Conservation (phyloP, 2,888 invertebrate genomes). For the Netelia virgata region DNA sequence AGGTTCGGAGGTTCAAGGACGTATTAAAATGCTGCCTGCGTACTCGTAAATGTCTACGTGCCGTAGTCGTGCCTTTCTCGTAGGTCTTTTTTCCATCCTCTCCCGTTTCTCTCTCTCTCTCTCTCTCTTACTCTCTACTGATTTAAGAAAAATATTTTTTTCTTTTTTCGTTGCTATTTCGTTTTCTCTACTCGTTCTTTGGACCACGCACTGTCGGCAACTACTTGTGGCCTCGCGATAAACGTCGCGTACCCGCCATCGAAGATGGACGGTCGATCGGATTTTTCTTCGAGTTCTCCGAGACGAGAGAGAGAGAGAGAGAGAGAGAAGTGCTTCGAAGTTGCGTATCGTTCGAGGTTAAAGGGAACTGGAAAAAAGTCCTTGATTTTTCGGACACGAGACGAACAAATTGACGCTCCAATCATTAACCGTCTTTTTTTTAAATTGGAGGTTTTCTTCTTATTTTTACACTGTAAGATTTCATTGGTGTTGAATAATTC, state of each 20-base stretch:
- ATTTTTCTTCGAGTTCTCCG: background rate
- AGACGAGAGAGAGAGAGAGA: background rate
- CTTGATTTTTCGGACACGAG: background rate
- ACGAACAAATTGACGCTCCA: background rate
- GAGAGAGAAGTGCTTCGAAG: background rate
- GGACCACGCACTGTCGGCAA: slow-evolving; percentile 1
- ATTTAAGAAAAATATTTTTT: too few species aligned
- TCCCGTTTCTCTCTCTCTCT: slow-evolving; percentile 9
- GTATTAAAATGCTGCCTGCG: slow-evolving; percentile 79
- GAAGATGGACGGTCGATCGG: slow-evolving; percentile 32
- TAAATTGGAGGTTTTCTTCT: background rate
- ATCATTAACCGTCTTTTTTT: background rate
- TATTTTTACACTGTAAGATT: background rate
- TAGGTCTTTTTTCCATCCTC: slow-evolving; percentile 68
- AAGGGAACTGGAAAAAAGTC: background rate
- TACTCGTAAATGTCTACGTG: slow-evolving; percentile 78
- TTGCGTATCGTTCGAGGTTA: background rate
- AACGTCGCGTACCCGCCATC: background rate
- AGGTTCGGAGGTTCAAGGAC: slow-evolving; percentile 75
- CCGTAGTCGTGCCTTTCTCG: slow-evolving; percentile 66
- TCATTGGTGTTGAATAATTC: background rate
- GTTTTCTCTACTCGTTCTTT: slow-evolving; percentile 9
- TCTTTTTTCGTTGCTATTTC: background rate
- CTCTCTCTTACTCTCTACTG: background rate
- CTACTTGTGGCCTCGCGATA: slow-evolving; percentile 12